Base-by-base conservation (phyloP, 2,888 invertebrate genomes). In the Trissonchulus latispiculum region DNA sequence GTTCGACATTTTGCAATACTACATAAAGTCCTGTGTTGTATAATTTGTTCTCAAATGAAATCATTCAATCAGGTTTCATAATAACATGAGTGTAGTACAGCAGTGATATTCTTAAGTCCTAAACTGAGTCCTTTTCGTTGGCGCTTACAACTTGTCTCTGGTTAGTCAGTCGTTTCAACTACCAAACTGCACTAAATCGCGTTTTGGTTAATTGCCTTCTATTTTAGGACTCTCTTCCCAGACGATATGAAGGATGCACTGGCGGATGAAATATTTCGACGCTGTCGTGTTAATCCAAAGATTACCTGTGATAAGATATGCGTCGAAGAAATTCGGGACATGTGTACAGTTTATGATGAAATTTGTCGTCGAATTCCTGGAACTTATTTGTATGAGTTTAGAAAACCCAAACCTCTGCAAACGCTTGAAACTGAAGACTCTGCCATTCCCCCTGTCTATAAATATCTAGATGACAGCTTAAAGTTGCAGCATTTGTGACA, bases 341-440 rank as follows among this genome's bases (percentile, higher is more conserved):
- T 82, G 70, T 80, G 80, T 29, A 69, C 72, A 1, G 76, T 76
- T 2, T 82, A 81, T 73, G 78, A 80, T 61, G 77, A 78, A 66
- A 80, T 81, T 71, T 74, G 74, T 62, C 31, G 36, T 2, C 37
- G 79, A 72, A 74, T 77, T 31, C 82, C 82, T 23, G 82, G 82
- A 1, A 75, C 82, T 33, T 81, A 79, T 73, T 74, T 76, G n/a
- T 82, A 78, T 76, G 77, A 82, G 70, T 78, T 80, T 72, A 75
- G 76, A 8, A 75, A 78, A 67, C 75, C 75, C 67, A 61, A 64
- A 3, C 71, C 71, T 3, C 18, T 70, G 64, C 15, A 62, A 29
- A 29, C n/a, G 3, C 64, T 62, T 15, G 64, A 3, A 3, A 29
- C 64, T 29, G 64, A 15, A 15, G 64, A 29, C 28, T 29, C 28